These are phyloP conservation scores for Mormyrus lacerda DNA, from an alignment of 2,113 vertebrate species.

Conservation along the genomic window DNA sequence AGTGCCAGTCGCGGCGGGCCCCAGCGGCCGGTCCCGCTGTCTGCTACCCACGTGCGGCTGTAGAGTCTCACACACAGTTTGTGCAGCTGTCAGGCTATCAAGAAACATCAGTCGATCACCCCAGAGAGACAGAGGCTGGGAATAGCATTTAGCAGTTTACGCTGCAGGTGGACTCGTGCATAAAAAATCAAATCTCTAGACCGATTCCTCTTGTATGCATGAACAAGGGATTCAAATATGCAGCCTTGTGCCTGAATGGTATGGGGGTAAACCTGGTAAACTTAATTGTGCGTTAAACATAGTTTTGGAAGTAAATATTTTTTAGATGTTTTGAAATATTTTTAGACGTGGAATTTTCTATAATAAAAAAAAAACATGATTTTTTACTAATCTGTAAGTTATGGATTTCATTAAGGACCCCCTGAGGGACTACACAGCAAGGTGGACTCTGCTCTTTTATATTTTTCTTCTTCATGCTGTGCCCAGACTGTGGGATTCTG, in stretches of 20 bases:
- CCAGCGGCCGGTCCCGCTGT: no score
- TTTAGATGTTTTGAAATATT: neutral
- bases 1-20: neutral
- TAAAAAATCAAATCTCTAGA: neutral
- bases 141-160: neutral
- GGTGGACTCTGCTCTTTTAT: neutral
- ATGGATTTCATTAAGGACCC: neutral
- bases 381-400: neutral
- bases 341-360: neutral
- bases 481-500: slow-evolving; percentile 5
- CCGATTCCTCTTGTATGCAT: neutral
- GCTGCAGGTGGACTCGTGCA: neutral
- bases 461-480: neutral
- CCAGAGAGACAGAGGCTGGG: neutral
- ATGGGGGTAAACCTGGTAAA: neutral
- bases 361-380: neutral
- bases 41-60: neutral
- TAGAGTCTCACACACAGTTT: neutral
- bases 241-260: neutral
- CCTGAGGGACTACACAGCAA: neutral
- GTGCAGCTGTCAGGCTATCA: neutral
- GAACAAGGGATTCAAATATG: neutral
- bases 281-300: neutral
- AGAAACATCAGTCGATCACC: neutral
- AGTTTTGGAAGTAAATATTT: neutral